These are phyloP conservation scores for Corticium candelabrum DNA, from an alignment of 37 sponge, comb jelly and placozoan genomes.

Conservation along the genomic window DNA sequence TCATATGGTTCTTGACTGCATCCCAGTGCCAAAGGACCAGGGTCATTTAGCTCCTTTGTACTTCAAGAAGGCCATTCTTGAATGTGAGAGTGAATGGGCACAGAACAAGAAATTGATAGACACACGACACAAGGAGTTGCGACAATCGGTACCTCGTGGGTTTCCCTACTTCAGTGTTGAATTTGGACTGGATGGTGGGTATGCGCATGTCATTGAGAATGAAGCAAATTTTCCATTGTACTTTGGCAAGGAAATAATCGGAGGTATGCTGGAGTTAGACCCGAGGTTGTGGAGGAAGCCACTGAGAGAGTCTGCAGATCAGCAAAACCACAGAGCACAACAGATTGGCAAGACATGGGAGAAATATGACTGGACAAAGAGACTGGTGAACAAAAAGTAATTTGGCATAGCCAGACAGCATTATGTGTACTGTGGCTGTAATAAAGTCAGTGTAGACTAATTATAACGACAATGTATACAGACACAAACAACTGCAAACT, in stretches of 20 bases:
- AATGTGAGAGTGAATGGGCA: constrained; percentile 86
- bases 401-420: no score
- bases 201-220: constrained; percentile 88
- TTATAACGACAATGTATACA: neutral
- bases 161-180: constrained; percentile 84
- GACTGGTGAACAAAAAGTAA: constrained; percentile 22
- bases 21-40: constrained; percentile 70
- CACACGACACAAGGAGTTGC: constrained; percentile 53
- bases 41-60: constrained; percentile 76
- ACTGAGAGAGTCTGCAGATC: constrained; percentile 36
- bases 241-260: constrained; percentile 86
- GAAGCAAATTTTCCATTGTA: constrained; percentile 55
- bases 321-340: constrained; percentile 45
- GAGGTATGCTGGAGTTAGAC: constrained; percentile 68
- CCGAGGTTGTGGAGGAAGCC: constrained; percentile 80
- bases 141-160: constrained; percentile 34
- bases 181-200: constrained; percentile 82
- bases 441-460: neutral
- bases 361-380: constrained; percentile 67
- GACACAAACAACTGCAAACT: no score
- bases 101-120: constrained; percentile 87
- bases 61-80: constrained; percentile 93
- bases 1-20: constrained; percentile 82
- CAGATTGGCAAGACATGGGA: constrained; percentile 64
- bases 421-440: no score